Evolutionary conservation across 2,797 vertebrate genomes (phyloP).

Genomic region (Linurgus olivaceus): DNA sequence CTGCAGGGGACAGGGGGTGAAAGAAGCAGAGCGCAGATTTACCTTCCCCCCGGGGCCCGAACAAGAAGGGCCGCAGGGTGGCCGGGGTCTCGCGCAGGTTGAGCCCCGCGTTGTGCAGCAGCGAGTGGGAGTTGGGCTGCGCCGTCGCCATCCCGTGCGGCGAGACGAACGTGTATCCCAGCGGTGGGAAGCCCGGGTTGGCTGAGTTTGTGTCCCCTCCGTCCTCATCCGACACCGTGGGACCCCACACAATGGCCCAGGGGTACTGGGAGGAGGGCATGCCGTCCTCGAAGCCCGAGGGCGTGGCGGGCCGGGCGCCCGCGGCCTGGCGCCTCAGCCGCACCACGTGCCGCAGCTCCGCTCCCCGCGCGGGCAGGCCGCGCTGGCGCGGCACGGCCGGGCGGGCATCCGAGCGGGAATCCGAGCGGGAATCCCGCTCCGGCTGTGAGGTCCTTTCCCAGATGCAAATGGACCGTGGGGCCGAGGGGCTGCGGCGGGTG

Average conservation of each 20-base stretch:
- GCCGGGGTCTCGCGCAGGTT: constrained; percentile 77
- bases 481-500: constrained; percentile 66
- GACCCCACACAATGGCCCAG: constrained; percentile 83
- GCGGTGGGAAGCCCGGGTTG: constrained; percentile 75
- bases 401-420: constrained; percentile 23
- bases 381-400: constrained; percentile 36
- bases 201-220: constrained; percentile 78
- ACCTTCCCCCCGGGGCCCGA: constrained; percentile 79
- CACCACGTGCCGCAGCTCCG: constrained; percentile 31
- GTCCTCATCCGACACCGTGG: constrained; percentile 79
- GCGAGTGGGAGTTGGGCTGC: constrained; percentile 77
- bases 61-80: constrained; percentile 78
- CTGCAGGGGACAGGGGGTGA: fast-evolving
- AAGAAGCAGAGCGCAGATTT: background rate
- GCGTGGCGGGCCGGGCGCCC: constrained; percentile 71
- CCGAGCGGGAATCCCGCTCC: constrained; percentile 58
- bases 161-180: constrained; percentile 78
- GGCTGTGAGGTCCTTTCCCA: constrained; percentile 75
- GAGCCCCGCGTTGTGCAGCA: constrained; percentile 73
- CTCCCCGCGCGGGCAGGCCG: background rate
- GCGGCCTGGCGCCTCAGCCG: constrained; percentile 70
- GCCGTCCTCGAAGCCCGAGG: constrained; percentile 78
- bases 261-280: constrained; percentile 81
- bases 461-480: constrained; percentile 71
- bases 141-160: constrained; percentile 76